phyloP scores from a whole-genome alignment of 1,140 invertebrate genomes.

The Cheumatopsyche charites region DNA sequence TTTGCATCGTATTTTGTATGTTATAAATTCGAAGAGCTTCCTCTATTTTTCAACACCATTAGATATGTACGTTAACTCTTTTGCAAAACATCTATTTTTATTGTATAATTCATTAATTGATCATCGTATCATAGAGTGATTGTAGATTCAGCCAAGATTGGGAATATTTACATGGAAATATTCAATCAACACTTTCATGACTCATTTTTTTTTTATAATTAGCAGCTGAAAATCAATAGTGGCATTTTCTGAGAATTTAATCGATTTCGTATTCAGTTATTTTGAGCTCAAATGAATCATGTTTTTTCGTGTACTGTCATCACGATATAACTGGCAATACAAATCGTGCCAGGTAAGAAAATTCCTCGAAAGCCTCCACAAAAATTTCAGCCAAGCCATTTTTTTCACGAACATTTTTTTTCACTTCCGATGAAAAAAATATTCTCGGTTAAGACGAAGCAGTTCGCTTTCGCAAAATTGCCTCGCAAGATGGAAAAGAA shows the following conservation, averaged over 20 bases:
- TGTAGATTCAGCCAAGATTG: too few species aligned
- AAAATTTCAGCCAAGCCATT: not conserved
- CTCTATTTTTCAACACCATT: too few species aligned
- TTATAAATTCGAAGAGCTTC: not conserved
- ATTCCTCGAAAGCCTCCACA: not conserved
- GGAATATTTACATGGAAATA: too few species aligned
- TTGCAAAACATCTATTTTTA: too few species aligned
- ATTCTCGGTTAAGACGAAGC: not conserved
- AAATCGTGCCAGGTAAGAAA: constrained; percentile 1
- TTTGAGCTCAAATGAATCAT: not conserved
- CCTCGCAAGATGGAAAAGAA: not conserved
- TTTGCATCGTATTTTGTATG: not conserved
- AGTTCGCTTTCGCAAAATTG: not conserved
- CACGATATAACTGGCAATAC: not conserved
- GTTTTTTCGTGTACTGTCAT: not conserved
- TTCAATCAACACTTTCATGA: too few species aligned
- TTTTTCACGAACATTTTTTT: constrained; percentile 1
- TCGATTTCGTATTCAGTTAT: not conserved
- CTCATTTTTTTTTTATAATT: too few species aligned
- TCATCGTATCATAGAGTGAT: too few species aligned
- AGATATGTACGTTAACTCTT: too few species aligned
- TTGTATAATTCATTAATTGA: too few species aligned
- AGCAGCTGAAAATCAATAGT: too few species aligned
- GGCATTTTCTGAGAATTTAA: not conserved
- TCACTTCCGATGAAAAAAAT: constrained; percentile 4